phyloP scores from a whole-genome alignment of 2,888 invertebrate genomes.

The Teleiodes luculella region DNA sequence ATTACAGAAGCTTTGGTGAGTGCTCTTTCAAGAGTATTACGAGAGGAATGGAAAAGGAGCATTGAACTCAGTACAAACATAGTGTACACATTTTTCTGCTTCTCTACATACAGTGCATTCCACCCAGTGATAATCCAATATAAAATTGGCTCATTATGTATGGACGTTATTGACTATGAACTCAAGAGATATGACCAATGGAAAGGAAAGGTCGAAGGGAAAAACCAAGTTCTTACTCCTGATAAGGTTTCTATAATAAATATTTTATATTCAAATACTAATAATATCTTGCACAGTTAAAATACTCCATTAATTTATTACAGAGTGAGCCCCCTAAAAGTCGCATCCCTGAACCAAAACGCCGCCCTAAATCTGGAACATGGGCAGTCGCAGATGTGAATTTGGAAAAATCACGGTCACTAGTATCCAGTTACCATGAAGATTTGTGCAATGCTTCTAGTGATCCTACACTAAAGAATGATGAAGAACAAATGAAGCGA shows the following conservation, averaged over 20 bases:
- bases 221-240: conserved; percentile 63
- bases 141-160: conserved; percentile 97
- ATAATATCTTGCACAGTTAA: neutral
- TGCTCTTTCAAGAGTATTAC: conserved; percentile 94
- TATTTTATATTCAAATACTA: neutral
- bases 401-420: conserved; percentile 77
- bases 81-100: conserved; percentile 97
- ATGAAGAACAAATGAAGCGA: conserved; percentile 87
- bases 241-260: conserved; percentile 52
- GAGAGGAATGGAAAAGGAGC: conserved; percentile 98
- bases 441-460: conserved; percentile 76
- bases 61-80: conserved; percentile 97
- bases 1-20: conserved; percentile 93
- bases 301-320: too few species aligned
- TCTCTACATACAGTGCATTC: conserved; percentile 96
- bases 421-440: conserved; percentile 85
- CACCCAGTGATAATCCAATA: conserved; percentile 96
- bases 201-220: conserved; percentile 82
- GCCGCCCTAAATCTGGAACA: conserved; percentile 87
- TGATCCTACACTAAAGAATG: conserved; percentile 75
- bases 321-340: conserved; percentile 83
- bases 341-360: conserved; percentile 85
- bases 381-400: conserved; percentile 79
- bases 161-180: conserved; percentile 98
- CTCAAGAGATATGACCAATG: conserved; percentile 95